Percentiles rank a stretch among this genome's conserved stretches.
phyloP scores from a whole-genome alignment of 2,888 invertebrate genomes.

The Brassicogethes aeneus region DNA sequence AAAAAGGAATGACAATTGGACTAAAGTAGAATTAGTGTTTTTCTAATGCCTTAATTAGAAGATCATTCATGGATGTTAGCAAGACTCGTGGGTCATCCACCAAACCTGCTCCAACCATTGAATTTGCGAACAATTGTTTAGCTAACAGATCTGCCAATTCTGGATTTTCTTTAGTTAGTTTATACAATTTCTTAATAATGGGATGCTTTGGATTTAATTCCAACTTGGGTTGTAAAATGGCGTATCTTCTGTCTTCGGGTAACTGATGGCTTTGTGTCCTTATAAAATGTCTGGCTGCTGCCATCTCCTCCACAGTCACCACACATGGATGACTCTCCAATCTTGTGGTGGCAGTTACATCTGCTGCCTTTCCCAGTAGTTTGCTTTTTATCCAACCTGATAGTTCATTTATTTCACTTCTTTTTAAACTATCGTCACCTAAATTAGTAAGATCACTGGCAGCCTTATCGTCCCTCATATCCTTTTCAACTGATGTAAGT shows the following conservation, averaged over 20 bases:
- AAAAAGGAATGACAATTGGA: conserved; percentile 3
- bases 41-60: conserved; percentile 71
- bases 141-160: conserved; percentile 76
- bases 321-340: conserved; percentile 90
- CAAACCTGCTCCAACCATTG: conserved; percentile 92
- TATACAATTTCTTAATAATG: conserved; percentile 79
- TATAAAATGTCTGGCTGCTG: conserved; percentile 89
- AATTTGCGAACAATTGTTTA: conserved; percentile 86
- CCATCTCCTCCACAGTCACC: conserved; percentile 94
- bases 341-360: conserved; percentile 74
- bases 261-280: conserved; percentile 76
- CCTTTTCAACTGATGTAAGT: conserved; percentile 87
- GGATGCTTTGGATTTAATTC: conserved; percentile 95
- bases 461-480: conserved; percentile 68
- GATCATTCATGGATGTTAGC: conserved; percentile 77
- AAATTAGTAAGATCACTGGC: conserved; percentile 50
- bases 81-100: conserved; percentile 84
- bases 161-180: conserved; percentile 63
- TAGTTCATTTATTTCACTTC: conserved; percentile 69
- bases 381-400: conserved; percentile 69
- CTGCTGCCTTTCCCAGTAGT: conserved; percentile 70
- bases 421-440: conserved; percentile 60
- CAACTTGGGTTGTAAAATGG: conserved; percentile 80
- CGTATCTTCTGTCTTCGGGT: conserved; percentile 77
- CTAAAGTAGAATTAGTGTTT: conserved; percentile 41